Evolutionary conservation across 2,888 invertebrate species (phyloP).

Genomic region (Platycheirus albimanus): DNA sequence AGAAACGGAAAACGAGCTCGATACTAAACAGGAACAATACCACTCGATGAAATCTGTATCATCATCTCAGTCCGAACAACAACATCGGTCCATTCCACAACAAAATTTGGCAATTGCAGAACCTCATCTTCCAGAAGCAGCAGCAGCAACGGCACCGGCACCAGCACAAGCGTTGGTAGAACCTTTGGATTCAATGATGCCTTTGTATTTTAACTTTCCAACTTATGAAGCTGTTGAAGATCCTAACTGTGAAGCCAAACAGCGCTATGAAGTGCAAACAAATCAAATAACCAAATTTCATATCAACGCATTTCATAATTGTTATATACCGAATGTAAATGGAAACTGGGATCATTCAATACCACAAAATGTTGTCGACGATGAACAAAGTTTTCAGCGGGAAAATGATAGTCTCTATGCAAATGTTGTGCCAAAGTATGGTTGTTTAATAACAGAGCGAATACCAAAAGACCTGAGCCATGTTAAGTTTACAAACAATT

Average conservation of each 20-base stretch:
- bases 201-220: conserved; percentile 56
- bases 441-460: conserved; percentile 78
- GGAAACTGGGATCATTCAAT: conserved; percentile 83
- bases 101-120: neutral
- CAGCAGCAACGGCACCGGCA: too few species aligned
- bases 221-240: conserved; percentile 78
- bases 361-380: conserved; percentile 10
- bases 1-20: too few species aligned
- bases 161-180: too few species aligned
- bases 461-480: conserved; percentile 80
- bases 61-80: neutral
- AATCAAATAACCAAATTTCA: conserved; percentile 82
- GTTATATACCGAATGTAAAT: conserved; percentile 85
- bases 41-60: neutral
- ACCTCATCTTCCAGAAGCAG: neutral
- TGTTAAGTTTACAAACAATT: conserved; percentile 75
- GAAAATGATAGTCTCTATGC: conserved; percentile 74
- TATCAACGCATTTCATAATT: conserved; percentile 85
- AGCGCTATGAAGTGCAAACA: conserved; percentile 79
- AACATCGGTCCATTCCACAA: conserved; percentile 2
- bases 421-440: conserved; percentile 81
- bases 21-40: too few species aligned
- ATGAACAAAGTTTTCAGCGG: conserved; percentile 6
- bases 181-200: conserved; percentile 27
- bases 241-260: conserved; percentile 79